These are phyloP conservation scores for Conger conger DNA, from an alignment of 2,113 vertebrate genomes.

Conservation along the genomic window DNA sequence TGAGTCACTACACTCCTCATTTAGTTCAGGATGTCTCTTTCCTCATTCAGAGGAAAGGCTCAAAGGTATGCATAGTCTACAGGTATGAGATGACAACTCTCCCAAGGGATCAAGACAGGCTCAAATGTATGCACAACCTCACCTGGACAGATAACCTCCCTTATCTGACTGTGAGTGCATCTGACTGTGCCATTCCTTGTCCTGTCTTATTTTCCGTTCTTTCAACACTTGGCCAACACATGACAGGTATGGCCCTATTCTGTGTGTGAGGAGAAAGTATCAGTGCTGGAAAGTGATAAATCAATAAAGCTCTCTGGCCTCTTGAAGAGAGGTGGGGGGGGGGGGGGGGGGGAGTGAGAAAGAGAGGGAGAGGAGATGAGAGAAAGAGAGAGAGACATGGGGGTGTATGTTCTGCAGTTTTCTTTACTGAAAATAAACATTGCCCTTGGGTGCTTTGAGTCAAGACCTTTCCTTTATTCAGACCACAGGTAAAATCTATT, in stretches of 20 bases:
- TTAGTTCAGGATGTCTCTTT: background rate
- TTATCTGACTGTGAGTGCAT: background rate
- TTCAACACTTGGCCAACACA: background rate
- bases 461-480: constrained; percentile 4
- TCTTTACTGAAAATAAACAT: constrained; percentile 12
- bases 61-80: background rate
- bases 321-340: background rate
- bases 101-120: background rate
- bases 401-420: background rate
- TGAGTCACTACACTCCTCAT: constrained; percentile 42
- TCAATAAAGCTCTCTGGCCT: constrained; percentile 19
- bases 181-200: background rate
- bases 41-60: background rate
- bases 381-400: background rate
- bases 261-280: background rate
- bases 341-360: background rate
- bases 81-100: background rate
- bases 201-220: background rate
- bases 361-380: background rate
- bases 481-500: background rate
- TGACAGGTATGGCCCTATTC: background rate
- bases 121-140: background rate
- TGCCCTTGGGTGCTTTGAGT: background rate
- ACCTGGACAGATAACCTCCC: background rate
- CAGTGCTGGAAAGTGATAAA: background rate